Conservation (phyloP, 2,888 invertebrate genomes). For the Tolmerus cingulatus region DNA sequence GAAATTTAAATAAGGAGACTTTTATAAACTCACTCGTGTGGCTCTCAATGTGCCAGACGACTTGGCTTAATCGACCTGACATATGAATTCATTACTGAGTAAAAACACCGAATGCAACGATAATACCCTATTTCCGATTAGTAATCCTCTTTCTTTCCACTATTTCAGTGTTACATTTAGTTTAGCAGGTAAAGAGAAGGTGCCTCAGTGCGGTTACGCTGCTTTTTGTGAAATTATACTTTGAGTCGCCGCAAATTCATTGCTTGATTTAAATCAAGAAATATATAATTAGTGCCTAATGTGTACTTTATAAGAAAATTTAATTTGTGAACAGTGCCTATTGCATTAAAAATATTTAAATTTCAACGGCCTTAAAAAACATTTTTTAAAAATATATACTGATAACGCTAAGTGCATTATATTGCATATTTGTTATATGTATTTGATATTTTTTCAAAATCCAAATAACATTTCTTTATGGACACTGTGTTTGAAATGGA, state of each 20-base stretch:
- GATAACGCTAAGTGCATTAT: too few relatives aligned
- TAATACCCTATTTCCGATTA: not conserved
- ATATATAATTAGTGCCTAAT: not conserved
- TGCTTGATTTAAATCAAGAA: not conserved
- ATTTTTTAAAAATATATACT: not conserved
- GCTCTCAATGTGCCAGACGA: not conserved
- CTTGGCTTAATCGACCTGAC: not conserved
- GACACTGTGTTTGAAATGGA: too few relatives aligned
- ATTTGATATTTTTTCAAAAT: too few relatives aligned
- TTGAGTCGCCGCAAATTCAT: not conserved
- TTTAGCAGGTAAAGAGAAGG: not conserved
- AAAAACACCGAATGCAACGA: not conserved
- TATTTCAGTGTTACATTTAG: not conserved
- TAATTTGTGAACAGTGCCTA: not conserved
- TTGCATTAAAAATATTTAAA: not conserved
- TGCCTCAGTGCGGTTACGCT: not conserved
- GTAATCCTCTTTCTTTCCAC: not conserved
- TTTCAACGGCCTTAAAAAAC: not conserved
- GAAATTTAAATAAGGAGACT: not conserved
- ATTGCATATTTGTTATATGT: too few relatives aligned
- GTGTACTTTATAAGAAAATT: not conserved
- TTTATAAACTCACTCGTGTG: not conserved
- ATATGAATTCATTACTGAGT: not conserved
- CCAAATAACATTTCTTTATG: too few relatives aligned
- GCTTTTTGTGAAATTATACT: not conserved